phyloP scores from a whole-genome alignment of 2,888 invertebrate genomes.

The Leucozona laternaria region DNA sequence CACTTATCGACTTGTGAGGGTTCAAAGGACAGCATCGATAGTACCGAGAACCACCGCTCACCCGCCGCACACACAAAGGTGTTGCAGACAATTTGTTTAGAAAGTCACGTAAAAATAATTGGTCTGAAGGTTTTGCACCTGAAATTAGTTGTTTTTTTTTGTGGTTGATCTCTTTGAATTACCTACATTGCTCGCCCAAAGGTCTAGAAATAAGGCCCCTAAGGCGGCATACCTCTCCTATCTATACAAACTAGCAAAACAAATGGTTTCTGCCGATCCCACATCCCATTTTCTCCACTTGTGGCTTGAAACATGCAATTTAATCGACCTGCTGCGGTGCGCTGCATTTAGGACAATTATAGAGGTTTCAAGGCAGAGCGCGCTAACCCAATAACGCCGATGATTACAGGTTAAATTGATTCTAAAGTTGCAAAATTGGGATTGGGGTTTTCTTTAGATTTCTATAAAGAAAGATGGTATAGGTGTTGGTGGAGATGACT shows the following conservation, averaged over 20 bases:
- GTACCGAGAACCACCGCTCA: neutral
- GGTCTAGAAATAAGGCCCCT: slow-evolving; percentile 25
- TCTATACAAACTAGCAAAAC: slow-evolving; percentile 57
- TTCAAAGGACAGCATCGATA: slow-evolving; percentile 58
- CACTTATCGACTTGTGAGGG: slow-evolving; percentile 51
- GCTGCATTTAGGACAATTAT: slow-evolving; percentile 71
- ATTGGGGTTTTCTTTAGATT: slow-evolving; percentile 9
- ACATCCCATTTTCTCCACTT: slow-evolving; percentile 73
- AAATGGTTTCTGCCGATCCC: slow-evolving; percentile 74
- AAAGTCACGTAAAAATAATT: slow-evolving; percentile 66
- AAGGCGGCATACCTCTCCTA: slow-evolving; percentile 27
- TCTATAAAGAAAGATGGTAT: neutral
- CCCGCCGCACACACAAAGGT: slow-evolving; percentile 40
- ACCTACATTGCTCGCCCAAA: slow-evolving; percentile 4
- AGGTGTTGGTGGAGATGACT: slow-evolving; percentile 32
- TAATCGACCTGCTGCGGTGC: slow-evolving; percentile 62
- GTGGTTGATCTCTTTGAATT: neutral
- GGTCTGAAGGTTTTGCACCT: slow-evolving; percentile 47
- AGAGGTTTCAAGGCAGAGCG: slow-evolving; percentile 60
- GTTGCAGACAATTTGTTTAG: slow-evolving; percentile 66
- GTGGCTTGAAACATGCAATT: slow-evolving; percentile 66
- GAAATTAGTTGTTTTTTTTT: slow-evolving; percentile 31
- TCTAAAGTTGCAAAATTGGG: slow-evolving; percentile 36
- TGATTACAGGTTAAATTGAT: slow-evolving; percentile 73
- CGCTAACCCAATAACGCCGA: slow-evolving; percentile 71